phyloP scores from a whole-genome alignment of 2,113 vertebrate species.

The Dromiciops gliroides region DNA sequence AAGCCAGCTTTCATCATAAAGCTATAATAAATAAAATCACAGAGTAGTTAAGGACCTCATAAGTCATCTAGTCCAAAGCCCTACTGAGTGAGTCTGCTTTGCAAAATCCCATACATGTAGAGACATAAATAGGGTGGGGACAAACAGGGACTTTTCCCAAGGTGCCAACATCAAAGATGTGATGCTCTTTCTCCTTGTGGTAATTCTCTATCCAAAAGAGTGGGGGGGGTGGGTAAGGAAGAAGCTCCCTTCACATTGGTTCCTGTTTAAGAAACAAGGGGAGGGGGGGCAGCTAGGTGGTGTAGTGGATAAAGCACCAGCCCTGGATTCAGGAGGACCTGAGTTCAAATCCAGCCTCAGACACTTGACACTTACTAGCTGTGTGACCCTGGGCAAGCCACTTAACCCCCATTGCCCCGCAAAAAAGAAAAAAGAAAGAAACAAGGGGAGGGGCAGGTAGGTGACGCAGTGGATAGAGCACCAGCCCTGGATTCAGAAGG shows the following conservation, averaged over 20 bases:
- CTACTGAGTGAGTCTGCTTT: neutral
- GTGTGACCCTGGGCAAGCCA: too few relatives aligned
- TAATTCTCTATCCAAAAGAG: neutral
- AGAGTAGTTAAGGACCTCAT: neutral
- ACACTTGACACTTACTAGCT: too few relatives aligned
- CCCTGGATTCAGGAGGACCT: too few relatives aligned
- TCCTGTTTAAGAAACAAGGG: neutral
- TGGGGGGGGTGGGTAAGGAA: neutral
- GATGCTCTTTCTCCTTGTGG: neutral
- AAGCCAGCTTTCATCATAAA: conserved; percentile 1
- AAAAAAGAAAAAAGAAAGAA: too few relatives aligned
- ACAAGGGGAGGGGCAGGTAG: too few relatives aligned
- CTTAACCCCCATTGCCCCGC: too few relatives aligned
- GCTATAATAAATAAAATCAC: neutral
- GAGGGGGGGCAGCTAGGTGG: too few relatives aligned
- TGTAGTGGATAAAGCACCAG: too few relatives aligned
- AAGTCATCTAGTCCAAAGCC: neutral
- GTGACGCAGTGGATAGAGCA: too few relatives aligned
- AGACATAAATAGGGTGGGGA: neutral
- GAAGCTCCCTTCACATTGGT: neutral
- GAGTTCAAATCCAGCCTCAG: too few relatives aligned
- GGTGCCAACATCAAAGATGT: neutral
- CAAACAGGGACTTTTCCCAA: neutral
- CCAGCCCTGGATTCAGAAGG: too few relatives aligned
- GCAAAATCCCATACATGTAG: neutral